Evolutionary conservation across 2,888 invertebrate species (phyloP), one percentile per base, ranked within the genome.

Genomic region (Leptarthrus brevirostris): DNA sequence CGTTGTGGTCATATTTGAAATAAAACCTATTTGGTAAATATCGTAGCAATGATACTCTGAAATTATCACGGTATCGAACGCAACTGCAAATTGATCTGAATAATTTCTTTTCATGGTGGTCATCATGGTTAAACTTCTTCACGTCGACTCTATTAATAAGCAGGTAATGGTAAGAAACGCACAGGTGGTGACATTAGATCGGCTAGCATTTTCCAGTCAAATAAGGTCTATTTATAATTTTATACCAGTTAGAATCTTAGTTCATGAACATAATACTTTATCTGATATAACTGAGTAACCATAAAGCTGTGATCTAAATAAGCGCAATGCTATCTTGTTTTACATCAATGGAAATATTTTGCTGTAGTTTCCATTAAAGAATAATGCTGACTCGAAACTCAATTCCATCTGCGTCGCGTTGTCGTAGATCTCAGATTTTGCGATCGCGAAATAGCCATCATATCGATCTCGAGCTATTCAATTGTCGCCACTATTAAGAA

Each of bases 401-500:
- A 44, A 44, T 24, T 14, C 64, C 44, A 64, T 64, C 22, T 64
- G 44, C 22, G 61, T 44, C 44, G 22, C 24, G n/a, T 26, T 36
- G 58, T 12, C 12, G 40, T n/a, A 40, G 12, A 14, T 18, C 6
- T 18, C 18, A 8, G 64, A 24, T 64, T 44, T 24, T 22, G 22
- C 44, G 64, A 47, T 47, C 64, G 44, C 61, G 18, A 61, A 40
- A 61, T 40, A 61, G 40, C 14, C 44, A n/a, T 64, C 64, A 64
- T 64, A 64, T 64, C 64, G 64, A 44, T 64, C 47, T 44, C 44
- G n/a, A 14, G 44, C 16, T 64, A 47, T 47, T 36, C 64, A 64
- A 64, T 64, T 69, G 69, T 69, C 30, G 69, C 69, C 30, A 30
- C 12, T 69, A 72, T 72, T 72, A 47, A 72, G 56, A 84, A 84